A percentile compares a stretch with the other conserved stretches of the same genome.
Conservation (phyloP, 2,797 vertebrate species). For the Lepilemur ruficaudatus region DNA sequence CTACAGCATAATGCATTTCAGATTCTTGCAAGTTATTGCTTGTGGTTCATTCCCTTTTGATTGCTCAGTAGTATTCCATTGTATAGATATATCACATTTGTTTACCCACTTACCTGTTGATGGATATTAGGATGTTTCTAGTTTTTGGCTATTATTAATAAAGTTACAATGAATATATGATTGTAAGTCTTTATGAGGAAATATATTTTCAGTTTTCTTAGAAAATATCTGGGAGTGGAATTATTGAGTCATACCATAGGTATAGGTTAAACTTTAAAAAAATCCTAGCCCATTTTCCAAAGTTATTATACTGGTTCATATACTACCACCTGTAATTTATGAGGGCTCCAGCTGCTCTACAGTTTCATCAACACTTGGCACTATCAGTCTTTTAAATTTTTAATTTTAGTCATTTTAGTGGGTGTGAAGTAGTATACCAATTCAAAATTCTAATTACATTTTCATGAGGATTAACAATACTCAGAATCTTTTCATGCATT, state of each 20-base stretch:
- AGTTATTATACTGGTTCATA: neutral
- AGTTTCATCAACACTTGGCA: neutral
- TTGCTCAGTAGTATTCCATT: neutral
- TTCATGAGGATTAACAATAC: neutral
- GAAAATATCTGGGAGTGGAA: neutral
- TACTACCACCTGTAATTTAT: neutral
- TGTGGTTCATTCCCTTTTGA: neutral
- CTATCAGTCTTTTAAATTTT: neutral
- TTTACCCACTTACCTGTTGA: neutral
- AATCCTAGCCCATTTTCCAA: neutral
- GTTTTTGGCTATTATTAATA: neutral
- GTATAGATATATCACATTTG: neutral
- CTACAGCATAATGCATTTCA: neutral
- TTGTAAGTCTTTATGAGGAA: neutral
- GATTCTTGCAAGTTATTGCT: neutral
- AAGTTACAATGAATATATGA: neutral
- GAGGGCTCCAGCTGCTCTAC: neutral
- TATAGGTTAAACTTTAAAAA: neutral
- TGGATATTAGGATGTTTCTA: neutral
- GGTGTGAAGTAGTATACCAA: neutral
- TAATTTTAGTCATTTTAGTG: neutral
- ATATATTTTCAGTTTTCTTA: neutral
- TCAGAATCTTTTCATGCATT: neutral
- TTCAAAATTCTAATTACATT: neutral
- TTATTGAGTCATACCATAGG: neutral